Conservation (phyloP, 2,113 vertebrate species). For the Gorilla gorilla region DNA sequence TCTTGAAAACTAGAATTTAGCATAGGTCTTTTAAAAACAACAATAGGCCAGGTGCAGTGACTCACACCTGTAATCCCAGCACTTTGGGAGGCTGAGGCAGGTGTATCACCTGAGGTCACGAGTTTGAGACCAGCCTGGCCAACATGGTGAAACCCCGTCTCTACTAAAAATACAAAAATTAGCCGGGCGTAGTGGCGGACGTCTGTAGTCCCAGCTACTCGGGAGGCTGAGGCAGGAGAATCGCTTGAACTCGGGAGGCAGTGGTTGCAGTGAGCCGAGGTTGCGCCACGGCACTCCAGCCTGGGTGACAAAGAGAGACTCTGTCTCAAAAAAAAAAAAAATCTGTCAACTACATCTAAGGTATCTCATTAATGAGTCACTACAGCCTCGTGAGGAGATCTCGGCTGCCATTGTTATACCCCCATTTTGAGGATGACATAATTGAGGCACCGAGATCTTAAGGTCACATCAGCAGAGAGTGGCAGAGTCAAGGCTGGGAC, state of each 20-base stretch:
- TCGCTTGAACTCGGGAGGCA: no score
- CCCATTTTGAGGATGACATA: not conserved
- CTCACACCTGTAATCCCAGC: not conserved
- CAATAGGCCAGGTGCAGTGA: no score
- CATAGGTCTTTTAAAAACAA: not conserved
- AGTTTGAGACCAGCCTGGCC: no score
- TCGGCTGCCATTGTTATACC: accelerated
- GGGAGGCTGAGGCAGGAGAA: no score
- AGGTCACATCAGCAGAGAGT: not conserved
- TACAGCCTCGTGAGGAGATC: not conserved
- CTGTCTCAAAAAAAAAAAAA: not conserved
- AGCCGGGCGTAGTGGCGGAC: accelerated
- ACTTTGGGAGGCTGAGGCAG: no score
- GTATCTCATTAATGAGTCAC: not conserved
- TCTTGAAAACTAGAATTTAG: not conserved
- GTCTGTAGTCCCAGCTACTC: no score
- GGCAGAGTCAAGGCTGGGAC: not conserved
- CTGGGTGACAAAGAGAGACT: no score
- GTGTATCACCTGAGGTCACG: no score
- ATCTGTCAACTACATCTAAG: not conserved
- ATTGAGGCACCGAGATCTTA: not conserved
- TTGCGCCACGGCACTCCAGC: no score
- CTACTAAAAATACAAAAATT: no score
- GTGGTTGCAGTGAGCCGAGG: no score
- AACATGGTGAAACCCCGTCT: no score